phyloP scores from a whole-genome alignment of 2,888 invertebrate species.

The Zele albiditarsus region DNA sequence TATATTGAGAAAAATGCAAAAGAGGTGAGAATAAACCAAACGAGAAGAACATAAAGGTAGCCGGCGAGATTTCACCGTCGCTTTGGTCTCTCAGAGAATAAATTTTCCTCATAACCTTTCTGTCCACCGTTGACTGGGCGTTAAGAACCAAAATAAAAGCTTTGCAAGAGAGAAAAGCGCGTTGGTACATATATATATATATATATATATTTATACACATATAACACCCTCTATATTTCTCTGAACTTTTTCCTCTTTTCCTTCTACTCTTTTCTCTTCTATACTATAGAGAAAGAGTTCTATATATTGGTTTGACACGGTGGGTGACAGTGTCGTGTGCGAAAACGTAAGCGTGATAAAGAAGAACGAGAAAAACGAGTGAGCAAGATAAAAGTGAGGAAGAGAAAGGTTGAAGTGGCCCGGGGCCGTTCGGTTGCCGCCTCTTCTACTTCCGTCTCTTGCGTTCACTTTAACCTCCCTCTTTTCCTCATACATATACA shows the following conservation, averaged over 20 bases:
- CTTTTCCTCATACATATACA: slow-evolving; percentile 21
- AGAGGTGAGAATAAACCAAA: slow-evolving; percentile 20
- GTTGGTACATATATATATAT: slow-evolving; percentile 17
- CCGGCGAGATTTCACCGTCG: slow-evolving; percentile 60
- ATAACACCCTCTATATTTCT: neutral
- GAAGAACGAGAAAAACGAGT: slow-evolving; percentile 13
- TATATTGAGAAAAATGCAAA: slow-evolving; percentile 39
- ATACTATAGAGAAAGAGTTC: too few species aligned
- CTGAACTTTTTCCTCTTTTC: neutral
- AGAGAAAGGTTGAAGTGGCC: slow-evolving; percentile 38
- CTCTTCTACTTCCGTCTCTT: slow-evolving; percentile 18
- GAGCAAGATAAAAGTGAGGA: slow-evolving; percentile 30
- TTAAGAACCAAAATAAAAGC: slow-evolving; percentile 62
- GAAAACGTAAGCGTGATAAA: slow-evolving; percentile 36
- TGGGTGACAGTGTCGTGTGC: slow-evolving; percentile 45
- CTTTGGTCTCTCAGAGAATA: slow-evolving; percentile 63
- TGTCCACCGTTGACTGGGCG: slow-evolving; percentile 54
- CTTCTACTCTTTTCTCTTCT: too few species aligned
- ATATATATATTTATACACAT: neutral
- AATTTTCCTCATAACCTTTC: slow-evolving; percentile 61
- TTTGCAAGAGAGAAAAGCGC: slow-evolving; percentile 40
- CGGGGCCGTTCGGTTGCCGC: slow-evolving; percentile 28
- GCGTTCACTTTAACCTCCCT: slow-evolving; percentile 29
- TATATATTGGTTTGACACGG: slow-evolving; percentile 3
- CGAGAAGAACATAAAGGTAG: slow-evolving; percentile 36